A percentile compares a stretch with the other conserved stretches of the same genome.
Conservation (phyloP, 2,888 invertebrate genomes). For the Acleris sparsana region DNA sequence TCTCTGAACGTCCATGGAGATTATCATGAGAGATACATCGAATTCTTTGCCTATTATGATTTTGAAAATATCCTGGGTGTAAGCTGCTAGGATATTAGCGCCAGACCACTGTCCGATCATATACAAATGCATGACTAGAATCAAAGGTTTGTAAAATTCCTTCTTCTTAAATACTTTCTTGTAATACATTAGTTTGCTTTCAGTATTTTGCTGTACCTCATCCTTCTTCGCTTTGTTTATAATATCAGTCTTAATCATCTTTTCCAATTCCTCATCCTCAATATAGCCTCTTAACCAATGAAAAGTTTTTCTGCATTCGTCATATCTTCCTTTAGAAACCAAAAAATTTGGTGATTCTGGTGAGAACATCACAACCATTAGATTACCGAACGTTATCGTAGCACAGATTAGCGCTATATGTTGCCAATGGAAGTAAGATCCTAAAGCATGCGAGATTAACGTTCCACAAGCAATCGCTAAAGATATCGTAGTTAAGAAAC, state of each 20-base stretch:
- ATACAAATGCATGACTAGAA: constrained; percentile 50
- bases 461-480: constrained; percentile 81
- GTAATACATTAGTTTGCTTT: constrained; percentile 31
- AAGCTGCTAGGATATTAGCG: constrained; percentile 46
- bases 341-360: constrained; percentile 85
- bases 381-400: constrained; percentile 56
- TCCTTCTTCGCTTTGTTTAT: constrained; percentile 31
- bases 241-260: constrained; percentile 43
- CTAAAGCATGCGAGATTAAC: constrained; percentile 79
- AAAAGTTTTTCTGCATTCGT: constrained; percentile 75
- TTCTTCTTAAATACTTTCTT: constrained; percentile 41
- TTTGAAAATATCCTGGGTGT: constrained; percentile 42
- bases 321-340: constrained; percentile 68
- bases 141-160: constrained; percentile 50
- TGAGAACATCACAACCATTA: constrained; percentile 47
- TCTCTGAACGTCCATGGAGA: constrained; percentile 44
- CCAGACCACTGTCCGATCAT: constrained; percentile 47
- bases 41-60: constrained; percentile 40
- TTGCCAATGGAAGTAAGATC: constrained; percentile 77
- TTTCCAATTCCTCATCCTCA: constrained; percentile 59
- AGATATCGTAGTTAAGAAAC: constrained; percentile 80
- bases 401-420: constrained; percentile 66
- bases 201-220: constrained; percentile 12
- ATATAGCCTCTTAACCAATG: constrained; percentile 70
- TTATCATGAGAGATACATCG: constrained; percentile 40